Conservation (phyloP, 30 jellyfish, hydroid and myxozoan genomes). For the Catostylus mosaicus region DNA sequence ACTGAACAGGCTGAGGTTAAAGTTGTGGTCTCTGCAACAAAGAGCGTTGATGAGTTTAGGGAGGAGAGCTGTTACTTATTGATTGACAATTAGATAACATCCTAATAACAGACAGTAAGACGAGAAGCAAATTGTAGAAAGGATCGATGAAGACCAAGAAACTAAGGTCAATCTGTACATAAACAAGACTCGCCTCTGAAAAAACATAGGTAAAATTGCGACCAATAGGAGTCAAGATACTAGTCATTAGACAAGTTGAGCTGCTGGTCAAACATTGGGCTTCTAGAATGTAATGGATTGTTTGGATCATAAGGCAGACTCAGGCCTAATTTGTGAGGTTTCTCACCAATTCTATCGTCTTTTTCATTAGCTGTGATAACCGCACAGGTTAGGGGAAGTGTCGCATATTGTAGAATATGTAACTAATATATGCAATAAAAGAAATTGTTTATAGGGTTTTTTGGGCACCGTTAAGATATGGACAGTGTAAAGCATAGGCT, state of each 20-base stretch:
- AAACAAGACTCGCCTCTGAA: conserved; percentile 60
- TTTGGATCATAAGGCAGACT: conserved; percentile 56
- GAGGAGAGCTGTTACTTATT: conserved; percentile 37
- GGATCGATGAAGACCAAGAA: conserved; percentile 7
- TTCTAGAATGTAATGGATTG: conserved; percentile 12
- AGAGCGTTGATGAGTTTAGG: conserved; percentile 13
- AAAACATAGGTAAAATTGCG: conserved; percentile 8
- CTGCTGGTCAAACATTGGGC: conserved; percentile 1
- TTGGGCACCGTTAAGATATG: no score
- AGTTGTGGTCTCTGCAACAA: conserved; percentile 16
- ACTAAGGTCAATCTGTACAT: conserved; percentile 45
- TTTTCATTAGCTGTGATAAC: conserved; percentile 19
- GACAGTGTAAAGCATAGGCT: no score
- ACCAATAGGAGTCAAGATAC: conserved; percentile 15
- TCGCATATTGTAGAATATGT: background rate
- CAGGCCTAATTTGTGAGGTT: conserved; percentile 23
- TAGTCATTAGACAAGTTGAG: conserved; percentile 20
- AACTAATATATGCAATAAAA: no score
- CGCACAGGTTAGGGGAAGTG: background rate
- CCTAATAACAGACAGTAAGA: conserved; percentile 13
- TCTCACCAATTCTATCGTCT: background rate
- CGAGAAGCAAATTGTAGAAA: conserved; percentile 19
- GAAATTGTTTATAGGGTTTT: no score
- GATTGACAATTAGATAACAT: conserved; percentile 24
- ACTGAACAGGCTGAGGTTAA: background rate